Conservation (phyloP, 2,113 vertebrate genomes). For the Regulus satrapa region DNA sequence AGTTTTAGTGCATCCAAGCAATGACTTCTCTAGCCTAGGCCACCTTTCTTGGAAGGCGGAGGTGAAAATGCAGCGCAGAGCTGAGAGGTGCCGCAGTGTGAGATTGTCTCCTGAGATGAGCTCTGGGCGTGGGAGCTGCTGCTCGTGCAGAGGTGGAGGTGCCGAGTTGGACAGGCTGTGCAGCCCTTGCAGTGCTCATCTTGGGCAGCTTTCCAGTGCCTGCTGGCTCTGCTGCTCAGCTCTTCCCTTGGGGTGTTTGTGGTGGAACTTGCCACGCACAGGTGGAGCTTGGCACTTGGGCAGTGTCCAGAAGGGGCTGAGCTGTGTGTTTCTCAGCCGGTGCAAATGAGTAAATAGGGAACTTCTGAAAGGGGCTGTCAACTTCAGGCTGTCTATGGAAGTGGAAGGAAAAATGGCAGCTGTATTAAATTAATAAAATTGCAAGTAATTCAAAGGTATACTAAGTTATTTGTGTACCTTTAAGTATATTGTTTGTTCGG, state of each 20-base stretch:
- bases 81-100: not conserved
- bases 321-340: not conserved
- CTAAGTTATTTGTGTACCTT: not conserved
- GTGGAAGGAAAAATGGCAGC: not conserved
- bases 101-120: not conserved
- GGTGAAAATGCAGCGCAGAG: not conserved
- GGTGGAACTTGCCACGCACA: not conserved
- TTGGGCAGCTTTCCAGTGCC: not conserved
- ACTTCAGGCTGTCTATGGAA: not conserved
- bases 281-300: not conserved
- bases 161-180: not conserved
- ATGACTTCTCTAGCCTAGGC: not conserved
- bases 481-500: not conserved
- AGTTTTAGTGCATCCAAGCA: not conserved
- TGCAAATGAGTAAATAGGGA: not conserved
- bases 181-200: not conserved
- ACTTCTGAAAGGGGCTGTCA: not conserved
- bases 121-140: rapidly evolving
- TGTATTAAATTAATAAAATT: not conserved
- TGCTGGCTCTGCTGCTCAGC: not conserved
- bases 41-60: not conserved
- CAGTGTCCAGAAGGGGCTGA: not conserved
- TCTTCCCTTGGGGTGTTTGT: not conserved
- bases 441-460: not conserved
- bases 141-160: not conserved